Percentiles rank a stretch among this genome's conserved stretches.
Conservation (phyloP, 2,888 invertebrate genomes). For the Stomorhina lunata region DNA sequence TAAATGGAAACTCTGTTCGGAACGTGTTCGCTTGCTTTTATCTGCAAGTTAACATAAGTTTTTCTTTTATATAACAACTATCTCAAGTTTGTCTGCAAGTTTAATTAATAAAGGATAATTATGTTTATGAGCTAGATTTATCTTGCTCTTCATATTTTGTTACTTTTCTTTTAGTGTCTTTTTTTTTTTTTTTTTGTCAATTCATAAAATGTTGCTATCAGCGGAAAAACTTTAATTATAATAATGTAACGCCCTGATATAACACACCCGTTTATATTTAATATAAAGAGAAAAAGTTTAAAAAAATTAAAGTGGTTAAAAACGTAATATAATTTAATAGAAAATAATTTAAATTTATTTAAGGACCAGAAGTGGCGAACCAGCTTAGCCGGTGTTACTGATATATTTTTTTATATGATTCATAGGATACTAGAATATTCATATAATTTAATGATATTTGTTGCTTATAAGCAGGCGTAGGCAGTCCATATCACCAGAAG, state of each 20-base stretch:
- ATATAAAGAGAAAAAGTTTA: no score
- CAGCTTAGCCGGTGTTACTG: no score
- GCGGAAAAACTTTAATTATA: not conserved
- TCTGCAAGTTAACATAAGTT: not conserved
- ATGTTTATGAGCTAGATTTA: not conserved
- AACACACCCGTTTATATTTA: no score
- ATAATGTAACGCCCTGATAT: not conserved
- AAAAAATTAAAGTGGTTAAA: no score
- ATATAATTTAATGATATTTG: no score
- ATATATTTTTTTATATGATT: no score
- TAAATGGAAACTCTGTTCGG: not conserved
- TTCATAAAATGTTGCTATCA: not conserved
- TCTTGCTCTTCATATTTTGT: not conserved
- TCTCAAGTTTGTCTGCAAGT: not conserved
- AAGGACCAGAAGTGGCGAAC: no score
- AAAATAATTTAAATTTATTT: no score
- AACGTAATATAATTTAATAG: no score
- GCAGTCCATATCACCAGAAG: no score
- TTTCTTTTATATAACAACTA: not conserved
- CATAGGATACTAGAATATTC: no score
- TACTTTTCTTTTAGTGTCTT: not conserved
- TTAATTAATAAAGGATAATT: slow-evolving; percentile 30
- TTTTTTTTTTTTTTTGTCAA: not conserved
- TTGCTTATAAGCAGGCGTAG: no score
- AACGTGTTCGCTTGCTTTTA: not conserved